Base-by-base conservation (phyloP, 2,797 vertebrate species). In the Alosa sapidissima region DNA sequence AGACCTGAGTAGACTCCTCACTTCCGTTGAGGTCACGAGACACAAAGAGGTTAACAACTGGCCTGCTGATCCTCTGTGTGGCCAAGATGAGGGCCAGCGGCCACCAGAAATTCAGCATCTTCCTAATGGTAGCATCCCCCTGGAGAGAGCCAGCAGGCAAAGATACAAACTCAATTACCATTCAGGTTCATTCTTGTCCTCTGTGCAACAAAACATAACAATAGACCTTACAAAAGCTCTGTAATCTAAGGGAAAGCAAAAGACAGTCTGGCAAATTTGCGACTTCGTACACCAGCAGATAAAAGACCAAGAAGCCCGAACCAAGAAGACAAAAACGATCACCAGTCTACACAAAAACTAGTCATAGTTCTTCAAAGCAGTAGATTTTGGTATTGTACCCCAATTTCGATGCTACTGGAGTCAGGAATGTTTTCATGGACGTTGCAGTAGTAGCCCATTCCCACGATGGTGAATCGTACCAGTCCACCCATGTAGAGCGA, bases 71-170 rank as follows among this genome's bases (percentile, higher is more conserved):
- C 82, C 98, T 92, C 92, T 99, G 98, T 6, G 98, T 99, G 60
- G 98, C 98, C 91, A 99, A 90, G 92, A 99, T 99, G 85, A 99
- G 96, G 0, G 98, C 98, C 93, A 99, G 92, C 28, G 98, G 98
- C 98, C 98, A 99, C 98, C 98, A 99, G 94, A 99, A 99, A 87
- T 94, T 97, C 91, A 99, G 94, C 98, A 99, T 99, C 94, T 97
- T 99, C 87, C 94, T 97, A 92, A 99, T 93, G 0, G 98, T 99
- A 83, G 97, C 97, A 41, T 99, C 98, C 2, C 98, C 98, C 98
- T 99, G 92, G 4, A 90, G 87, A 45, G 78, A 52, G n/a, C 28
- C 36, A 72, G 33, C 65, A 72, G 24, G 65, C 28, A 68, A 5
- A 36, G 65, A 36, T 33, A 72, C 11, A 72, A 10, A 36, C 65